Percentiles rank a stretch among this genome's conserved stretches.
Conservation (phyloP, 2,797 vertebrate genomes). For the Tympanoctomys barrerae region DNA sequence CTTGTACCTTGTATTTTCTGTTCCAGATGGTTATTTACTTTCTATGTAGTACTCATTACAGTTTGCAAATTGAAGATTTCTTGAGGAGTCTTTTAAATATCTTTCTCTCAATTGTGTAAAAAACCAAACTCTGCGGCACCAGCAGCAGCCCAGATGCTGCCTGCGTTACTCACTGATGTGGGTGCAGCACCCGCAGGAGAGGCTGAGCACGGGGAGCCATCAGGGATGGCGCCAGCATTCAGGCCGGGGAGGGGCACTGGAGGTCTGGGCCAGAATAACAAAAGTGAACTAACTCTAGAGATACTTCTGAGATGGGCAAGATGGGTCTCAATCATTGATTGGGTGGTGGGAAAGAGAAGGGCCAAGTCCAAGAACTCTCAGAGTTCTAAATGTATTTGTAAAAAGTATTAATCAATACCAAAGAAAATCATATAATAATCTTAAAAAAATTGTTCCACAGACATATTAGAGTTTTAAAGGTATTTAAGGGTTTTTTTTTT, state of each 20-base stretch:
- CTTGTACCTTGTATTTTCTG: neutral
- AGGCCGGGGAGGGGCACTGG: neutral
- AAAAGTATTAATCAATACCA: conserved; percentile 39
- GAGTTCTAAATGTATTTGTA: neutral
- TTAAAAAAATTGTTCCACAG: conserved; percentile 47
- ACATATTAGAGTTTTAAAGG: neutral
- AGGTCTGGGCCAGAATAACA: neutral
- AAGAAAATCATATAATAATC: conserved; percentile 29
- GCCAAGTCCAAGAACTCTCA: neutral
- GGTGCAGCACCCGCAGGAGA: neutral
- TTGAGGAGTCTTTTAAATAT: neutral
- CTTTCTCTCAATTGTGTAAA: neutral
- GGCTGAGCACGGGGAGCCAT: neutral
- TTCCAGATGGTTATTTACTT: neutral
- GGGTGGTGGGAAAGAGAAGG: neutral
- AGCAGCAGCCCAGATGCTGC: neutral
- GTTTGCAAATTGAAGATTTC: conserved; percentile 10
- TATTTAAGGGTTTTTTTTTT: no score
- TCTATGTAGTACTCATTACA: neutral
- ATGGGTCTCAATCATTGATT: neutral
- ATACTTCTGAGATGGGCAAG: neutral
- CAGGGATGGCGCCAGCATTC: neutral
- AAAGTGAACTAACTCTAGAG: neutral
- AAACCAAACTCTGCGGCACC: neutral
- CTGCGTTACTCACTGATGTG: neutral